A percentile compares a stretch with the other conserved stretches of the same genome.
Conservation (phyloP, 2,797 vertebrate genomes). For the Sandelia bainsii region DNA sequence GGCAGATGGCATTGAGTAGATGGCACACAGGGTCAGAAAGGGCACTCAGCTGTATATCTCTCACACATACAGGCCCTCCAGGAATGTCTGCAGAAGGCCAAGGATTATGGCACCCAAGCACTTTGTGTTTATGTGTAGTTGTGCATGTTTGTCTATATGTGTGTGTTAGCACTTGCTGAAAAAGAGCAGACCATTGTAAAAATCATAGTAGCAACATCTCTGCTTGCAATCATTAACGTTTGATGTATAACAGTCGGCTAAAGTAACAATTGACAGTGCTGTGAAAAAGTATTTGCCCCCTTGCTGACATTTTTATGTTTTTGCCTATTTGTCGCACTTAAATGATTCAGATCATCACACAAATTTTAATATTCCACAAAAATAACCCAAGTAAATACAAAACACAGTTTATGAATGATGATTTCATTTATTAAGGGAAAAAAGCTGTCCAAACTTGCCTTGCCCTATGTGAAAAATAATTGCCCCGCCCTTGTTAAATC, state of each 20-base stretch:
- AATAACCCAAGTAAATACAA: no score
- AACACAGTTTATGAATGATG: no score
- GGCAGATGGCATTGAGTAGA: conserved; percentile 79
- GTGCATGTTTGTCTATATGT: conserved; percentile 15
- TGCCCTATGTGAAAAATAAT: no score
- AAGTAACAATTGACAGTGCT: conserved; percentile 3
- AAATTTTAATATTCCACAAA: no score
- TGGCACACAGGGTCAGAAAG: conserved; percentile 74
- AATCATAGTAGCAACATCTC: conserved; percentile 29
- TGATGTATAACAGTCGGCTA: conserved; percentile 12
- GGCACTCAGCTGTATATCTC: conserved; percentile 76
- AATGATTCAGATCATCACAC: no score
- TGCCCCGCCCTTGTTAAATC: no score
- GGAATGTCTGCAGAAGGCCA: conserved; percentile 73
- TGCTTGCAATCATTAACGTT: conserved; percentile 47
- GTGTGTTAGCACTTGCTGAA: conserved; percentile 53
- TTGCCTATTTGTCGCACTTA: no score
- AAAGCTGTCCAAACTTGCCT: no score
- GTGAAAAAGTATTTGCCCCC: no score
- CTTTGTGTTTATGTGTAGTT: conserved; percentile 18
- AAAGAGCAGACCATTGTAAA: conserved; percentile 56
- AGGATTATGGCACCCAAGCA: conserved; percentile 59
- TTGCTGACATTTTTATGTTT: no score
- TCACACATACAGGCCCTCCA: conserved; percentile 66
- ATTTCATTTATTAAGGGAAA: no score